phyloP scores from a whole-genome alignment of 2,888 invertebrate genomes.

The Agapetus fuscipes region DNA sequence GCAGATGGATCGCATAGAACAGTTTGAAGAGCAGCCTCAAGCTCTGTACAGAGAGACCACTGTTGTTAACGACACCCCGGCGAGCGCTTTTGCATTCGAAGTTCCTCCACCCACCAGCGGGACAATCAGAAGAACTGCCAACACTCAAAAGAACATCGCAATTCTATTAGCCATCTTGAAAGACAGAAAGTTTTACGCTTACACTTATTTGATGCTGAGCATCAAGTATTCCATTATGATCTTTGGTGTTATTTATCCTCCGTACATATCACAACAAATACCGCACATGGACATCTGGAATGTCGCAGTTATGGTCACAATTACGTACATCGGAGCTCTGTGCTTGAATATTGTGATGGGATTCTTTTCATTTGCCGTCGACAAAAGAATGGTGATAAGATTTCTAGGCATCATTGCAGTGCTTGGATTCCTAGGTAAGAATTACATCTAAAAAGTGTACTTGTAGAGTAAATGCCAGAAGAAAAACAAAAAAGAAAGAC shows the following conservation, averaged over 20 bases:
- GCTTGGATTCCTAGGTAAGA: constrained; percentile 47
- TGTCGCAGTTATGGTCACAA: constrained; percentile 34
- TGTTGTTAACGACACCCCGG: constrained; percentile 34
- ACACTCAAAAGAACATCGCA: constrained; percentile 38
- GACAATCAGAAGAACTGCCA: constrained; percentile 36
- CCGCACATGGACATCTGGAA: constrained; percentile 36
- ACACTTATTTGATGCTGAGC: constrained; percentile 42
- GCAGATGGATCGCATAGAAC: constrained; percentile 38
- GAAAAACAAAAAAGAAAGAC: no score
- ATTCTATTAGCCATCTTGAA: constrained; percentile 36
- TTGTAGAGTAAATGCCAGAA: no score
- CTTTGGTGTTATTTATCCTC: constrained; percentile 44
- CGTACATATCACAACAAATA: constrained; percentile 40
- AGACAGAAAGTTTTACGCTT: constrained; percentile 46
- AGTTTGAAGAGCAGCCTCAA: constrained; percentile 34
- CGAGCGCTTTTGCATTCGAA: constrained; percentile 30
- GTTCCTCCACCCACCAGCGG: constrained; percentile 31
- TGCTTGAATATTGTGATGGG: constrained; percentile 38
- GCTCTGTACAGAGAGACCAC: constrained; percentile 48
- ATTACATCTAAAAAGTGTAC: no score
- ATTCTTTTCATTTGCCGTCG: constrained; percentile 35
- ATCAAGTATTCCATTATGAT: constrained; percentile 45
- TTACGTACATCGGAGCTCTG: constrained; percentile 35
- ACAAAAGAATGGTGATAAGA: constrained; percentile 35
- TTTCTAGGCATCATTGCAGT: constrained; percentile 43